Base-by-base conservation (phyloP, 2,113 vertebrate genomes). In the Salvelinus fontinalis region DNA sequence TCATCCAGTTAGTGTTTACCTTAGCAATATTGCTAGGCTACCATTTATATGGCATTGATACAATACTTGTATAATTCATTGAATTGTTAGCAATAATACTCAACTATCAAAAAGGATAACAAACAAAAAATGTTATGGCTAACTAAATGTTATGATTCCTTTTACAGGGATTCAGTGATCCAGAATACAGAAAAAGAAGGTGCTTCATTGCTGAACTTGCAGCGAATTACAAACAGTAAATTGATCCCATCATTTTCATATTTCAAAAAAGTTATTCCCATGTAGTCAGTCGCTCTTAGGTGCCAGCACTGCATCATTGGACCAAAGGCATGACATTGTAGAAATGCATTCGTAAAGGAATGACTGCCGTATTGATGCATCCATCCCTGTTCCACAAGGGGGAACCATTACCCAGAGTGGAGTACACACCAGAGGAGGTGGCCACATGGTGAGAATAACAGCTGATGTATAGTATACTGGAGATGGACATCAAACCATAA, bases 181-280 rank as follows among this genome's bases (percentile, higher is more conserved):
- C 73, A 65, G 93, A 95, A 26, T 94, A 95, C 77, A 93, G 88
- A 76, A 94, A 92, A 75, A 70, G 92, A 76, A 94, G 93, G 9
- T 77, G 82, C 0, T 89, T 88, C 60, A 92, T 96, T 76, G 88
- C 93, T n/a, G 93, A 93, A 16, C 87, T 95, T 1, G 93, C 92
- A 69, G 93, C 92, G 71, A 92, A 77, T 68, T 94, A 94, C 83
- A 94, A 91, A 90, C 85, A 26, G 90, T 96, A 91, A 95, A 94
- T 89, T 13, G 5, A 66, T 20, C 44, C 22, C 8, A 31, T 66
- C 1, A 27, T 67, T 29, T 13, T 67, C 12, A 29, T 2, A 2
- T 27, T 26, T 29, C 12, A 29, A 66, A 66, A 13, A 66, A 14
- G 90, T 89, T 11, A 26, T 66, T 26, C 11, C n/a, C 24, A 64